Evolutionary conservation across 2,113 vertebrate species (phyloP), one percentile per base, ranked within the genome.

Genomic region (Motacilla tschutschensis): DNA sequence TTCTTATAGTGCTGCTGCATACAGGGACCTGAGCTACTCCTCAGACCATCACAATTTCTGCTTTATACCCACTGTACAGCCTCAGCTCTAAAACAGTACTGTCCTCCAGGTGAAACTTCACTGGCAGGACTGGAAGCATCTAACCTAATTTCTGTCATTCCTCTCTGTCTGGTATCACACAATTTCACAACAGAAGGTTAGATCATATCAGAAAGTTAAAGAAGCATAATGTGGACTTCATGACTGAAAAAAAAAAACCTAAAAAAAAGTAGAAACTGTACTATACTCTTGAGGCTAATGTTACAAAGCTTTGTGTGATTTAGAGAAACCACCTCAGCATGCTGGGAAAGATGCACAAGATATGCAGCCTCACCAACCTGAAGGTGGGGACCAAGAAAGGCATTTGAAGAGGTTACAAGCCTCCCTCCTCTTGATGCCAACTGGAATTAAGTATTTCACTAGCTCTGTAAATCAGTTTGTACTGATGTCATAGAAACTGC

Each of bases 401-500:
- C 53, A 70, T 31, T 43, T 63, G 65, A 66, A 71, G 82, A 79
- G 43, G 54, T 28, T 81, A 58, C n/a, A 38, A 36, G 21, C 36
- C 53, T 66, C 36, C 33, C 19, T 84, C 58, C 54, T 83, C 83
- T 19, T 55, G 85, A 55, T 80, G 60, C 77, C 92, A 89, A 9
- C 36, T 9, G 41, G 80, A 83, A 91, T 85, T 47, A 82, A 89
- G 57, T 36, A 33, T 89, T 83, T 88, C 79, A 40, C 60, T 16
- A 71, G 60, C 0, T 0, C 77, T 87, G 80, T 85, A 64, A 87
- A 88, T 84, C 72, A 72, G 6, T 75, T 90, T 72, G 75, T 67
- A 78, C 51, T 31, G 79, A 83, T 74, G 90, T 60, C 79, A 83
- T 41, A 73, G 75, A 83, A 89, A 73, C 85, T 63, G 64, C n/a